Evolutionary conservation across 1,140 invertebrate genomes (phyloP), one percentile per base, ranked within the genome.

Genomic region (Thaumetopoea pityocampa): DNA sequence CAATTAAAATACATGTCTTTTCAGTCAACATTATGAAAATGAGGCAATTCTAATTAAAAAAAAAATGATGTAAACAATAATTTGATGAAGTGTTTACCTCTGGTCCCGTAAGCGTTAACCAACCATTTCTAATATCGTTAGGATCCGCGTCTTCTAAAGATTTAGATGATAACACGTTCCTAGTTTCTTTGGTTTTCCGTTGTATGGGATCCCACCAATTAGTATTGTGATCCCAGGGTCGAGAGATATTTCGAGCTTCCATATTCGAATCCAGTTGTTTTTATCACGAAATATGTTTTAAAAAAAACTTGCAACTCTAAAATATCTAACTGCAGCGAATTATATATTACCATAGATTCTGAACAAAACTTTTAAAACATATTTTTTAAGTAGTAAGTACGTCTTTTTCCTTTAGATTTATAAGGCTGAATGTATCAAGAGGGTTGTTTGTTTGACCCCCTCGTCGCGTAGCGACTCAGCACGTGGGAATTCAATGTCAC

Each of bases 131-230:
- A 18, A 82, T 76, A 7, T 77, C 67, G 0, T 38, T 45, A 8
- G 69, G 64, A 26, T 82, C 69, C 19, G 51, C 50, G 4, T 42
- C 58, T 35, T 66, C 63, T 18, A 80, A 34, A 3, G 66, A 69
- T 6, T 66, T 49, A 3, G 72, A 78, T 0, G 66, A 38, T 19
- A 33, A 52, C 6, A 56, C 40, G 8, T 46, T 64, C 1, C 64
- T 41, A 9, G 47, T 24, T 14, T 32, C 43, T 9, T 41, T 42
- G 0, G 10, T 12, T 36, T 68, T 70, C 69, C 65, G 61, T 19
- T 67, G 50, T 9, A 61, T 62, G 9, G 69, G 60, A 10, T 74
- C 61, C 74, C 73, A 79, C 78, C 78, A 82, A 12, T 71, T 60
- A 6, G 67, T 58, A n/a, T n/a, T n/a, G 10, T 67, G 51, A 35